Conservation (phyloP, 2,888 invertebrate species). For the Perithous albicinctus region DNA sequence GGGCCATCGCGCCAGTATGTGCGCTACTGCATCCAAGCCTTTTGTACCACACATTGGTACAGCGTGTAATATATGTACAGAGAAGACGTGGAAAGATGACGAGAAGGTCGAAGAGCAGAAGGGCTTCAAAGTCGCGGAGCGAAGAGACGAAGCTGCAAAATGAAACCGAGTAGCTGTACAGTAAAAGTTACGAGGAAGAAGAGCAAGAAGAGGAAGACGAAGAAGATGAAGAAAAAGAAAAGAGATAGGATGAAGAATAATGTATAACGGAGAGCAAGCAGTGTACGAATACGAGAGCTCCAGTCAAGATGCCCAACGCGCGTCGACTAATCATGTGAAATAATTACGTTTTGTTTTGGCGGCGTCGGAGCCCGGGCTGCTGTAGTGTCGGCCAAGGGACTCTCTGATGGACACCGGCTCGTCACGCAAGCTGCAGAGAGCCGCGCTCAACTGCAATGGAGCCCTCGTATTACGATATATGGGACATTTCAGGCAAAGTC, state of each 20-base stretch:
- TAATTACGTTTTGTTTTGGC: slow-evolving; percentile 83
- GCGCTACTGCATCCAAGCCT: slow-evolving; percentile 18
- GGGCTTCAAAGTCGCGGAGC: slow-evolving; percentile 7
- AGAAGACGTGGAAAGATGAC: slow-evolving; percentile 23
- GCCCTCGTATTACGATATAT: not conserved
- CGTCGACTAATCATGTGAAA: slow-evolving; percentile 82
- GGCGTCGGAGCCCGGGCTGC: slow-evolving; percentile 67
- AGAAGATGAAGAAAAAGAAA: slow-evolving; percentile 22
- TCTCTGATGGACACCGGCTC: slow-evolving; percentile 79
- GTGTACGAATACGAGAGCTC: slow-evolving; percentile 48
- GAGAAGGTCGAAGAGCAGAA: slow-evolving; percentile 21
- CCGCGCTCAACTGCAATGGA: slow-evolving; percentile 25
- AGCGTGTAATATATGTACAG: slow-evolving; percentile 21
- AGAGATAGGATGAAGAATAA: slow-evolving; percentile 37
- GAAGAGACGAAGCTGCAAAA: slow-evolving; percentile 8
- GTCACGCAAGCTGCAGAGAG: slow-evolving; percentile 80
- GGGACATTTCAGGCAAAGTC: too few relatives aligned
- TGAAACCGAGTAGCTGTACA: not conserved
- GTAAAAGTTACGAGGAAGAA: slow-evolving; percentile 40
- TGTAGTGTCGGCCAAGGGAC: slow-evolving; percentile 61
- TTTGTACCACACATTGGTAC: slow-evolving; percentile 19
- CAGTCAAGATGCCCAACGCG: slow-evolving; percentile 62
- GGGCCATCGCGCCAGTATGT: slow-evolving; percentile 4
- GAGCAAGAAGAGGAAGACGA: slow-evolving; percentile 38
- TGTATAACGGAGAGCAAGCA: slow-evolving; percentile 28